phyloP scores from a whole-genome alignment of 2,113 vertebrate genomes.

The Montifringilla adamsi region DNA sequence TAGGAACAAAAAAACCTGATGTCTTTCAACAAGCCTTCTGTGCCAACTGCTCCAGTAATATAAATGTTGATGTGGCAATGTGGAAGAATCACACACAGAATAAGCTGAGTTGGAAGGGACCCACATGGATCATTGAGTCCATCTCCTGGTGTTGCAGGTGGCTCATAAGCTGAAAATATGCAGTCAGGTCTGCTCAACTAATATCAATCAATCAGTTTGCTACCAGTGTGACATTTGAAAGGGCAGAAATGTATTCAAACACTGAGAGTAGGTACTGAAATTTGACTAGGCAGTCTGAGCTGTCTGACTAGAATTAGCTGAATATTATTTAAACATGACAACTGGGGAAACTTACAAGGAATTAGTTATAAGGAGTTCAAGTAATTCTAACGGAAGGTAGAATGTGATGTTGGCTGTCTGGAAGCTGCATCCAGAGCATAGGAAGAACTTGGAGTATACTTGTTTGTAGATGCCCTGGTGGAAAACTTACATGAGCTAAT shows the following conservation, averaged over 20 bases:
- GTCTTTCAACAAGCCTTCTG: background rate
- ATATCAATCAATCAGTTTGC: background rate
- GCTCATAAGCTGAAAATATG: background rate
- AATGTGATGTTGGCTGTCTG: background rate
- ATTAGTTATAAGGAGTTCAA: background rate
- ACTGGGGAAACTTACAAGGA: background rate
- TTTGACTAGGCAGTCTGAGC: background rate
- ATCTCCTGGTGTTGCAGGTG: background rate
- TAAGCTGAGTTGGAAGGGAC: background rate
- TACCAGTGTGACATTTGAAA: background rate
- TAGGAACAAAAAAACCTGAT: background rate
- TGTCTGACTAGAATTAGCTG: background rate
- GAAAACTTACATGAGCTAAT: background rate
- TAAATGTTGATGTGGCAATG: background rate
- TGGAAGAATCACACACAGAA: background rate
- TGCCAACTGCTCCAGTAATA: background rate
- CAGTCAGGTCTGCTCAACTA: background rate
- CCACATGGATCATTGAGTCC: background rate
- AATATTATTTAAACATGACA: background rate
- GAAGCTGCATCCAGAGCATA: background rate
- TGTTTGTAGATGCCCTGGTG: background rate
- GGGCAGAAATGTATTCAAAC: background rate
- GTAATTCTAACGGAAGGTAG: background rate
- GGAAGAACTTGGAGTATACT: background rate
- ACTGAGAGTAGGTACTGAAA: background rate